Base-by-base conservation (phyloP, 1,140 invertebrate genomes). In the Zophobas morio region DNA sequence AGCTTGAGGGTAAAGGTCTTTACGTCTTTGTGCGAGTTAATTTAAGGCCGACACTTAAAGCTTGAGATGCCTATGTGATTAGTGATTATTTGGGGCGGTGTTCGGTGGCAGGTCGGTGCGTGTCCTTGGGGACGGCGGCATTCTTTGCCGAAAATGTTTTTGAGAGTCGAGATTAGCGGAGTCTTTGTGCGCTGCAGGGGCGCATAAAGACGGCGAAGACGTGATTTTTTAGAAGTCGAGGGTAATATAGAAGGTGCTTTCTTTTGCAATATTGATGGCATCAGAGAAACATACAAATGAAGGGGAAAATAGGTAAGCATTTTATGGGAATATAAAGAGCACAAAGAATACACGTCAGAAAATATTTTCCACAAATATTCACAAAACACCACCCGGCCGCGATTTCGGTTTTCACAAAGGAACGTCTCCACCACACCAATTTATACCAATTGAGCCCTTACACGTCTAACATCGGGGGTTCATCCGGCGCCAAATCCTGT, bases 301-400 rank as follows among this genome's bases (percentile, higher is more conserved):
- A 66, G 8, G 6, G 39, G 60, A 40, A 66, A 42, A 66, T 66
- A 66, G 40, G 39, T 42, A 66, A 66, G 39, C 8, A 66, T 40
- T 66, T 42, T 66, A 66, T 66, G 60, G 60, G 37, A 66, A 66
- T 66, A 66, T 66, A 66, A 66, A 66, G 60, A 66, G 39, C 37
- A 66, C 39, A 66, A 66, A 66, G 60, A 66, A 66, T 66, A 42
- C 39, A 42, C 37, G 39, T 66, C 60, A 66, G 35, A 66, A 66
- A 66, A 66, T 66, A 66, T 42, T 42, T 66, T 66, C 37, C 60
- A 66, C 39, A 66, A 66, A 66, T 66, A 66, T 60, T 60, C 60
- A 66, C 60, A 66, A 66, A 66, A 66, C 60, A 66, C 39, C 60
- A 66, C 60, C 37, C 60, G 37, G n/a, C 60, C 33, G 37, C 39